These are phyloP conservation scores for Noctilio leporinus DNA, from an alignment of 2,113 vertebrate species.

Conservation along the genomic window DNA sequence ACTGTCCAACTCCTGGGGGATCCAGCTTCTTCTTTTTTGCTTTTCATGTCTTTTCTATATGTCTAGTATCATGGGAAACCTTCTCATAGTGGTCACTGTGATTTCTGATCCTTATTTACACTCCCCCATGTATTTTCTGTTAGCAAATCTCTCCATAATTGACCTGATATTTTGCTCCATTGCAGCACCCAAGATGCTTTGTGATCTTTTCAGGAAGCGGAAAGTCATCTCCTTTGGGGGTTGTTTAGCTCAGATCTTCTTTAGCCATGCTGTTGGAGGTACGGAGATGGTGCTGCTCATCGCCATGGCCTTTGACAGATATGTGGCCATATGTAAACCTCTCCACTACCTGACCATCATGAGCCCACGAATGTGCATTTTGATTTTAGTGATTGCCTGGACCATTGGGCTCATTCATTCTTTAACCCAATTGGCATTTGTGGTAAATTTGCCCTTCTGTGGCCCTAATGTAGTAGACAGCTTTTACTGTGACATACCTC, in stretches of 20 bases:
- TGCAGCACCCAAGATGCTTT: constrained; percentile 43
- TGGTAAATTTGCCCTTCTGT: constrained; percentile 44
- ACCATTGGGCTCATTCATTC: constrained; percentile 10
- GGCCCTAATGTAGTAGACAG: constrained; percentile 36
- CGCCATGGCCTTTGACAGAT: constrained; percentile 41
- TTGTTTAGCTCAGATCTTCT: constrained; percentile 46
- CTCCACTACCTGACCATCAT: constrained; percentile 27
- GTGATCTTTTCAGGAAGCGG: not conserved
- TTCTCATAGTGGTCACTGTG: constrained; percentile 43
- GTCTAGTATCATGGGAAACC: constrained; percentile 35
- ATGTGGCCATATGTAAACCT: constrained; percentile 34
- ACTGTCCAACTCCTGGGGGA: constrained; percentile 43
- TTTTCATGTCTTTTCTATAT: constrained; percentile 43
- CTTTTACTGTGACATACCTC: constrained; percentile 44
- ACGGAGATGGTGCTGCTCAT: constrained; percentile 39
- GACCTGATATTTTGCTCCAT: constrained; percentile 50
- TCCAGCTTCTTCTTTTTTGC: constrained; percentile 33
- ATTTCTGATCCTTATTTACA: not conserved
- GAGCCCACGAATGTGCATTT: not conserved
- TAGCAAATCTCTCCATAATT: constrained; percentile 45
- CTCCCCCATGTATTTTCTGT: constrained; percentile 39
- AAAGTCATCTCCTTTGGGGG: constrained; percentile 38
- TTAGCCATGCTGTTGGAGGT: constrained; percentile 1
- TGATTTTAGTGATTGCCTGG: constrained; percentile 21
- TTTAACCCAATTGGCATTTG: constrained; percentile 5